phyloP scores from a whole-genome alignment of 2,113 vertebrate species.

The Anser brachyrhynchus region DNA sequence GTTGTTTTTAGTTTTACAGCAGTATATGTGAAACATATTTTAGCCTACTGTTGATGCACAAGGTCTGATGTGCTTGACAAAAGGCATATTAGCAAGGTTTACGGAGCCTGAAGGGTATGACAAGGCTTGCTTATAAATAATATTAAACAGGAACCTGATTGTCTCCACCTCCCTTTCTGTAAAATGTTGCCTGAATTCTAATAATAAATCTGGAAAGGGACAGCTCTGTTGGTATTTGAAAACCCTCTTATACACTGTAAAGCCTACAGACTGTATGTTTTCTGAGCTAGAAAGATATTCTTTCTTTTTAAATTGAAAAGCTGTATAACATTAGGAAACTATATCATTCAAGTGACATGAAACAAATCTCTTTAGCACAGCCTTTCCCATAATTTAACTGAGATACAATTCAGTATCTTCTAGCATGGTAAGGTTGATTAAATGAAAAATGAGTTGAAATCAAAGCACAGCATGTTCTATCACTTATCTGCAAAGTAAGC shows the following conservation, averaged over 20 bases:
- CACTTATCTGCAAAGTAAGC: neutral
- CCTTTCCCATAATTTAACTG: constrained; percentile 51
- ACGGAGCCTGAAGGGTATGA: constrained; percentile 52
- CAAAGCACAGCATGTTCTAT: neutral
- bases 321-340: constrained; percentile 16
- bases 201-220: constrained; percentile 57
- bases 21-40: neutral
- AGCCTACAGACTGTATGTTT: constrained; percentile 11
- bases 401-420: constrained; percentile 51
- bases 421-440: neutral
- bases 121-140: constrained; percentile 62
- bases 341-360: constrained; percentile 30
- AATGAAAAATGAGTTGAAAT: neutral
- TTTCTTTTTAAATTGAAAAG: constrained; percentile 34
- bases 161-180: neutral
- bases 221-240: constrained; percentile 44
- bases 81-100: constrained; percentile 34
- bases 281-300: neutral
- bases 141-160: constrained; percentile 22
- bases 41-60: neutral
- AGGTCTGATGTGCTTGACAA: constrained; percentile 25
- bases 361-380: constrained; percentile 60
- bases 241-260: neutral
- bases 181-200: constrained; percentile 36
- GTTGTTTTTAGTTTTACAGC: neutral